These are phyloP conservation scores for Ptyas mucosa DNA, from an alignment of 2,113 vertebrate genomes.

Conservation along the genomic window DNA sequence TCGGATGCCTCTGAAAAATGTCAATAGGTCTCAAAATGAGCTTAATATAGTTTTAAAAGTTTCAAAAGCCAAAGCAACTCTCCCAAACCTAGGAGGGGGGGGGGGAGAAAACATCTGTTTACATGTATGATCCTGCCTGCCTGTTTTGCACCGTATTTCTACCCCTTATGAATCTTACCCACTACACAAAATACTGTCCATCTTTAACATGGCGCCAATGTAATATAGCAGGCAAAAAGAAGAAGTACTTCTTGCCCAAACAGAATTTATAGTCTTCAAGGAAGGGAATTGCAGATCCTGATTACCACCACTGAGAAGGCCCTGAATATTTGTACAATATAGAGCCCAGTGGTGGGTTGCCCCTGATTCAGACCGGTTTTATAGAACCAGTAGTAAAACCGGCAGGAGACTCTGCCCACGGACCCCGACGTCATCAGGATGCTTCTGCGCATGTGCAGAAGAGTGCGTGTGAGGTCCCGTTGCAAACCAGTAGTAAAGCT, in stretches of 20 bases:
- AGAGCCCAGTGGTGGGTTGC: background rate
- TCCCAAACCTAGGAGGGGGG: background rate
- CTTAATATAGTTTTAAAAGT: background rate
- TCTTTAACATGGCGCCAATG: background rate
- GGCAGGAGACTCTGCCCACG: too few relatives aligned
- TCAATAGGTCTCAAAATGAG: background rate
- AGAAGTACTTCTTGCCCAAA: background rate
- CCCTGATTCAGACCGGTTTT: too few relatives aligned
- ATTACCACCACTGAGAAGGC: background rate
- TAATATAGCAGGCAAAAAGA: background rate
- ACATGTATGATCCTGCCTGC: background rate
- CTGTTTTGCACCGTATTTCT: background rate
- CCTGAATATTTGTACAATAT: background rate
- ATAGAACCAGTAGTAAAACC: too few relatives aligned
- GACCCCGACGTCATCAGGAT: too few relatives aligned
- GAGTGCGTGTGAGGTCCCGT: too few relatives aligned
- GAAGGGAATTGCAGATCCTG: background rate
- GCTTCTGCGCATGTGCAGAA: too few relatives aligned
- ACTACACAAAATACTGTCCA: background rate
- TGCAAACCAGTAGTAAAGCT: too few relatives aligned
- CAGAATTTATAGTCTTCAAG: background rate
- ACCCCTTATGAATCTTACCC: background rate
- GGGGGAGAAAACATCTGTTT: too few relatives aligned
- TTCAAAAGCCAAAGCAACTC: background rate
- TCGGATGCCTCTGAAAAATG: background rate